These are phyloP conservation scores for Pocillopora damicornis DNA, from an alignment of 64 coral and sea anemone species.

Conservation along the genomic window DNA sequence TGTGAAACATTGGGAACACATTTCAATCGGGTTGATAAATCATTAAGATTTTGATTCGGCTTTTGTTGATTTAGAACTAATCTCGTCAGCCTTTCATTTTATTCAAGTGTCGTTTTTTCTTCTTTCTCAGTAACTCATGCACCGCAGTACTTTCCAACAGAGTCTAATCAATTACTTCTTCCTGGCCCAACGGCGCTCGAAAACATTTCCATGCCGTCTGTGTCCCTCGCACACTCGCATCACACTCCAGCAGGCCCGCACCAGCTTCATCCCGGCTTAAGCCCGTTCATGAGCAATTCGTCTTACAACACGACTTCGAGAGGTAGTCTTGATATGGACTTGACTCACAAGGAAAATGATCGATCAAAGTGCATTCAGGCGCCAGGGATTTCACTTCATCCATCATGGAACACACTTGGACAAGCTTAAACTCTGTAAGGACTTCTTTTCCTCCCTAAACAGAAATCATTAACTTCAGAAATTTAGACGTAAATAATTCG, in stretches of 20 bases:
- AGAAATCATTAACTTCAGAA: neutral
- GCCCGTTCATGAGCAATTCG: neutral
- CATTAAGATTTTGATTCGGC: neutral
- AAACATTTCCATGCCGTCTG: slow-evolving; percentile 29
- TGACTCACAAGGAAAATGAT: slow-evolving; percentile 13
- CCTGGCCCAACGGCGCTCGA: slow-evolving; percentile 40
- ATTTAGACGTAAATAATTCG: neutral
- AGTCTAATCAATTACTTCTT: slow-evolving; percentile 37
- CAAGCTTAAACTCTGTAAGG: slow-evolving; percentile 28
- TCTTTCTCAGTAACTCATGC: slow-evolving; percentile 8
- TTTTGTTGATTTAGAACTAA: neutral
- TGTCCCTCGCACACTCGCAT: slow-evolving; percentile 9
- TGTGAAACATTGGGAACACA: neutral
- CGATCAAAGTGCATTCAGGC: slow-evolving; percentile 42
- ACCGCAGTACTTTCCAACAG: slow-evolving; percentile 41
- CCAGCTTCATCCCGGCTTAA: slow-evolving; percentile 9
- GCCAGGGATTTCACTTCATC: slow-evolving; percentile 32
- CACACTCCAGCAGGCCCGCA: slow-evolving; percentile 22
- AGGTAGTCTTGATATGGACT: slow-evolving; percentile 22
- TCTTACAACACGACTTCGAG: slow-evolving; percentile 4
- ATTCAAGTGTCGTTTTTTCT: neutral
- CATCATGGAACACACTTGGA: slow-evolving; percentile 20
- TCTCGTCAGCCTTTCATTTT: neutral
- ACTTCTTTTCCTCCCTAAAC: neutral
- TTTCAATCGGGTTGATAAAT: neutral